phyloP scores from a whole-genome alignment of 2,888 invertebrate species.

The Diadegma fenestrale region DNA sequence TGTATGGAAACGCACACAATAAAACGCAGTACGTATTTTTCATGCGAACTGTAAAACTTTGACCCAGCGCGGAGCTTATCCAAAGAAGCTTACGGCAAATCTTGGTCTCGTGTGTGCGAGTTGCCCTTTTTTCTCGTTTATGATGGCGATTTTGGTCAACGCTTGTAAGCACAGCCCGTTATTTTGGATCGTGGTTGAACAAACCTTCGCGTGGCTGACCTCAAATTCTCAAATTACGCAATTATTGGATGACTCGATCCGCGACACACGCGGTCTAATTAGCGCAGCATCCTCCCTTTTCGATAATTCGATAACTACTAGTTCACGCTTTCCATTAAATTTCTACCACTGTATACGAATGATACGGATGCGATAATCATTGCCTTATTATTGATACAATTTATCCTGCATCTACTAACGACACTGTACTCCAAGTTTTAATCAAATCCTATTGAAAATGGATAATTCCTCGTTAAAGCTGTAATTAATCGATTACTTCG shows the following conservation, averaged over 20 bases:
- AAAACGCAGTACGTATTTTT: conserved; percentile 5
- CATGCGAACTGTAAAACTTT: background rate
- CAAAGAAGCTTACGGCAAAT: background rate
- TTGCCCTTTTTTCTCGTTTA: background rate
- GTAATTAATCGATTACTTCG: background rate
- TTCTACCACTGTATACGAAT: conserved; percentile 7
- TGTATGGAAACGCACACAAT: background rate
- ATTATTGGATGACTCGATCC: conserved; percentile 42
- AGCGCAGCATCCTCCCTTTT: conserved; percentile 14
- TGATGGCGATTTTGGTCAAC: conserved; percentile 4
- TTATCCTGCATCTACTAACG: background rate
- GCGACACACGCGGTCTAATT: conserved; percentile 42
- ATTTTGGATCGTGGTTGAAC: conserved; percentile 7
- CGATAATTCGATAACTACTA: conserved; percentile 46
- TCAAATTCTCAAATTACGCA: conserved; percentile 32
- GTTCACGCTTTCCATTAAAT: conserved; percentile 3
- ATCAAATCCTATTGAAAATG: background rate
- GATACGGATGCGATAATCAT: conserved; percentile 19
- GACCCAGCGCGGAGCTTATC: background rate
- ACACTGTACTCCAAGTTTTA: background rate
- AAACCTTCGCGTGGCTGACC: conserved; percentile 3
- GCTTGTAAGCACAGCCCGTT: background rate
- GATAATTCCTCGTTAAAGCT: background rate
- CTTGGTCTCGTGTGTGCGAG: background rate
- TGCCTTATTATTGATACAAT: background rate